A percentile compares a stretch with the other conserved stretches of the same genome.
Conservation (phyloP, 1,140 invertebrate species). For the Orchesella cincta region DNA sequence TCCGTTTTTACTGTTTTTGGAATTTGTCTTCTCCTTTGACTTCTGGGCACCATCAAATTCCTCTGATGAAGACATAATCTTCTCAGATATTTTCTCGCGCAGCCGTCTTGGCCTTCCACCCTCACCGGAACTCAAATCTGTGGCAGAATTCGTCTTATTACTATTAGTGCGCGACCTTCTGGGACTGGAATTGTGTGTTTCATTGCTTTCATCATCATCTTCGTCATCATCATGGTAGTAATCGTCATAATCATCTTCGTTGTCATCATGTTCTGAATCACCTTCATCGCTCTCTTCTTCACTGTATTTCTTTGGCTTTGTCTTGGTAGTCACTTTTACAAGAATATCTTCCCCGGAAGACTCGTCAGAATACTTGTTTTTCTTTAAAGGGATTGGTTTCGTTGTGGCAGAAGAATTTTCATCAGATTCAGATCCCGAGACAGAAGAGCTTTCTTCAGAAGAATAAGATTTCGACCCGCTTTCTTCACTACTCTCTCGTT, state of each 20-base stretch:
- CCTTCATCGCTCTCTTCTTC: constrained; percentile 5
- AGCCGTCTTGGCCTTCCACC: background rate
- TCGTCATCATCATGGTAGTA: constrained; percentile 13
- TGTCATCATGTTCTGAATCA: background rate
- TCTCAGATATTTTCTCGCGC: constrained; percentile 19
- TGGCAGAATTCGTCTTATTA: background rate
- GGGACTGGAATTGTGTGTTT: background rate
- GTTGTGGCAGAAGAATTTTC: background rate
- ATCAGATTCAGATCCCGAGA: background rate
- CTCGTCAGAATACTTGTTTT: background rate
- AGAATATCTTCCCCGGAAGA: background rate
- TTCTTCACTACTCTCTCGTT: background rate
- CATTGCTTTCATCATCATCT: background rate
- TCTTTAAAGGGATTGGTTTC: no score
- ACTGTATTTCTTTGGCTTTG: background rate
- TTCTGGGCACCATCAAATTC: background rate
- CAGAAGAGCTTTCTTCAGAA: background rate
- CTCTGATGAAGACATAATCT: constrained; percentile 12
- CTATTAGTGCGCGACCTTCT: background rate
- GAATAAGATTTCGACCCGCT: no score
- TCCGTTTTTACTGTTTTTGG: background rate
- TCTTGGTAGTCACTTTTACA: background rate
- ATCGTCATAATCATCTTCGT: background rate
- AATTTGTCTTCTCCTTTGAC: constrained; percentile 2
- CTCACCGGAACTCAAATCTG: background rate